Conservation (phyloP, 2,888 invertebrate species). For the Ptychoptera contaminata region DNA sequence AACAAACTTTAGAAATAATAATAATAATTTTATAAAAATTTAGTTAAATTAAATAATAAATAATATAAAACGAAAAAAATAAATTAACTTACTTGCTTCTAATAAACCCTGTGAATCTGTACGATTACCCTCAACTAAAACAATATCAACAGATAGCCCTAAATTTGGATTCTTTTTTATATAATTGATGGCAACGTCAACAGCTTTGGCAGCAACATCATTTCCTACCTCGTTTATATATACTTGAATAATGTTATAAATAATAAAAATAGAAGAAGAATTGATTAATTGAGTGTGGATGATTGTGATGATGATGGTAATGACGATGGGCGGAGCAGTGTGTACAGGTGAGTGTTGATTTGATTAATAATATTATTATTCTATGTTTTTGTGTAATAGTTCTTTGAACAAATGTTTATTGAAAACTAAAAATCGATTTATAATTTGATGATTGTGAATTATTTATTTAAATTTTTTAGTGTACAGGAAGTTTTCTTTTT, state of each 20-base stretch:
- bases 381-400: neutral
- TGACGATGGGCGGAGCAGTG: too few relatives aligned
- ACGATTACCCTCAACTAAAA: conserved; percentile 51
- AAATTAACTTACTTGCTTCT: conserved; percentile 41
- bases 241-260: conserved; percentile 32
- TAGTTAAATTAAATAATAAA: neutral
- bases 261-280: too few relatives aligned
- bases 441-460: conserved; percentile 6
- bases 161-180: conserved; percentile 51
- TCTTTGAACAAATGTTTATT: too few relatives aligned
- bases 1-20: conserved; percentile 42
- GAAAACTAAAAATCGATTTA: too few relatives aligned
- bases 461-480: conserved; percentile 9
- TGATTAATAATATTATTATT: neutral
- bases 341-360: too few relatives aligned
- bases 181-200: conserved; percentile 54
- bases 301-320: too few relatives aligned
- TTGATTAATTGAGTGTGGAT: too few relatives aligned
- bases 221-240: conserved; percentile 61
- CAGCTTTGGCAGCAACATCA: conserved; percentile 50
- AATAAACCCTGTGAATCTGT: conserved; percentile 55
- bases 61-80: neutral
- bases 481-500: too few relatives aligned
- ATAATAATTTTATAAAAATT: neutral
- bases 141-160: conserved; percentile 36